Evolutionary conservation across 2,888 invertebrate genomes (phyloP), one percentile per base, ranked within the genome.

Genomic region (Harmothoe impar): DNA sequence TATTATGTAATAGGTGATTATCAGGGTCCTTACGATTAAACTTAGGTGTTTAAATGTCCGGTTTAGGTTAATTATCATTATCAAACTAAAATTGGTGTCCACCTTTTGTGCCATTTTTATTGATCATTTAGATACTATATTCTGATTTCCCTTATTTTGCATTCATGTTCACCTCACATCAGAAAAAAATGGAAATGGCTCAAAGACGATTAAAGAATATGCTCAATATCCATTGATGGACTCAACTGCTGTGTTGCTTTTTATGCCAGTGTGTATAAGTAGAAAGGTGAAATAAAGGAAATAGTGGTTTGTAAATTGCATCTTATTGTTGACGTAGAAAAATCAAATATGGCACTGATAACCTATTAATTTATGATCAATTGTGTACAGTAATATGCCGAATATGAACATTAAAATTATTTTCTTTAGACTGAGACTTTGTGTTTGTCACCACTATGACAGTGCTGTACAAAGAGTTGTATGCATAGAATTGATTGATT

Each of bases 391-490:
- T 35, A 81, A 35, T 81, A 35, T 81, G 25, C 81, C 31, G 43
- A n/a, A 81, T 20, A n/a, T 81, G 81, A 81, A 81, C 33, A 81
- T 81, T 81, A 81, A 81, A 81, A 81, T 81, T 81, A 81, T 81
- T 81, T 81, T 81, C 35, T 33, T 81, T 81, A 81, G 81, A 81
- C 33, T 35, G 43, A 81, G 43, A 81, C 81, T 81, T 81, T 81
- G 81, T 81, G 31, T 81, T 81, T 35, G 43, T 23, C 35, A 35
- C 33, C 33, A 25, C 3, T 77, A 62, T 17, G 62, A 17, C 62
- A 62, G 20, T 43, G 43, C 5, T 43, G 10, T 43, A 43, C n/a
- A n/a, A n/a, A n/a, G n/a, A n/a, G n/a, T n/a, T n/a, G n/a, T n/a
- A n/a, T n/a, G n/a, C n/a, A n/a, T n/a, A n/a, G n/a, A n/a, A n/a